phyloP scores from a whole-genome alignment of 2,113 vertebrate genomes.

The Gambusia holbrooki region DNA sequence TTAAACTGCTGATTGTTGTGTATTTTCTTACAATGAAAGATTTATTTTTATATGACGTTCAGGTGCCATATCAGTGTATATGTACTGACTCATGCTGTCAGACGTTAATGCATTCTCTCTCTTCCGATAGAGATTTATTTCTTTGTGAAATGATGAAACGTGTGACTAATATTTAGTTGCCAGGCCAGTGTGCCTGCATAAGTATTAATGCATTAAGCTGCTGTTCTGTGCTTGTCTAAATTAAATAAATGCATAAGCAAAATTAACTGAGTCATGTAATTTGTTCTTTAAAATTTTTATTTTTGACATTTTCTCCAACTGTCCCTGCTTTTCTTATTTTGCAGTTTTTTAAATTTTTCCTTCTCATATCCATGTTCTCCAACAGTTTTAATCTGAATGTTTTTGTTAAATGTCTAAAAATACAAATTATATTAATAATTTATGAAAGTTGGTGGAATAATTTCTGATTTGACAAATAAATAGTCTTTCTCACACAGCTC shows the following conservation, averaged over 20 bases:
- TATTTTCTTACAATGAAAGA: conserved; percentile 64
- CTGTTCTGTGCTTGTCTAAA: conserved; percentile 39
- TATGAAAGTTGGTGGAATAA: too few species aligned
- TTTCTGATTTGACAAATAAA: too few species aligned
- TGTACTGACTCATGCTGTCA: conserved; percentile 79
- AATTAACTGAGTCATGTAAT: neutral
- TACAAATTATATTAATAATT: too few species aligned
- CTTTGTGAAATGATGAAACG: conserved; percentile 70
- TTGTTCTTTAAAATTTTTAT: neutral
- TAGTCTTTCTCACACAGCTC: too few species aligned
- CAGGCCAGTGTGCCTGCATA: conserved; percentile 83
- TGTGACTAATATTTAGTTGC: conserved; percentile 86
- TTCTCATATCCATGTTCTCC: too few species aligned
- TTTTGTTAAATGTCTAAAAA: too few species aligned
- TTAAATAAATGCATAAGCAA: conserved; percentile 50
- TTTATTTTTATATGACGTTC: conserved; percentile 80
- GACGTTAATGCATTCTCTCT: conserved; percentile 52
- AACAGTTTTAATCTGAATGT: too few species aligned
- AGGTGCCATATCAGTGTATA: conserved; percentile 84
- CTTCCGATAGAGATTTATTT: conserved; percentile 65
- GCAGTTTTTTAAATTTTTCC: too few species aligned
- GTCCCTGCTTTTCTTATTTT: too few species aligned
- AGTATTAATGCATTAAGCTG: conserved; percentile 73
- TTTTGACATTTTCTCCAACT: too few species aligned
- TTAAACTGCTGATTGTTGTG: conserved; percentile 43